Conservation (phyloP, 2,797 vertebrate species). For the Rhadinocentrus ornatus region DNA sequence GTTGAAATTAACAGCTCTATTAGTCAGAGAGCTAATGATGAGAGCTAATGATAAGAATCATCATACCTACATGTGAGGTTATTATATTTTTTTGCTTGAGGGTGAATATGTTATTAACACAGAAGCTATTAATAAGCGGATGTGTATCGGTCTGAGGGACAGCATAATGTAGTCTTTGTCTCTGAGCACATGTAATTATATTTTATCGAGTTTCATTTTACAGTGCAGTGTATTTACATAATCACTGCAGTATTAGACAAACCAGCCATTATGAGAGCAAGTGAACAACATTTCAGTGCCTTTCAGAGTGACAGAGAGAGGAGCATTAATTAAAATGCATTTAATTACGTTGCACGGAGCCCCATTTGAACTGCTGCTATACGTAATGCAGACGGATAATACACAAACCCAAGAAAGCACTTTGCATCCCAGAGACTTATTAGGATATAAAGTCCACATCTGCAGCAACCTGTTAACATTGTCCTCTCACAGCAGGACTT, state of each 20-base stretch:
- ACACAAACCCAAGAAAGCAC: slow-evolving; percentile 43
- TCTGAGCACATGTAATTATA: slow-evolving; percentile 3
- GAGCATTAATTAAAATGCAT: slow-evolving; percentile 57
- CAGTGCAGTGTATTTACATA: slow-evolving; percentile 15
- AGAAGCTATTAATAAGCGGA: slow-evolving; percentile 21
- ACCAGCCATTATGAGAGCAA: slow-evolving; percentile 32
- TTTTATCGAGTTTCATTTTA: slow-evolving; percentile 12
- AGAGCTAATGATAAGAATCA: slow-evolving; percentile 43
- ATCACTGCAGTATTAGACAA: slow-evolving; percentile 32
- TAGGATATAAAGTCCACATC: slow-evolving; percentile 31
- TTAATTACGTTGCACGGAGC: slow-evolving; percentile 56
- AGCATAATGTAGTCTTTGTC: background rate
- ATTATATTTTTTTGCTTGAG: slow-evolving; percentile 41
- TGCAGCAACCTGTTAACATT: slow-evolving; percentile 49
- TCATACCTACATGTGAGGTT: slow-evolving; percentile 40
- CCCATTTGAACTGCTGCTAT: slow-evolving; percentile 48
- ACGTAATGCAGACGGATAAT: slow-evolving; percentile 58
- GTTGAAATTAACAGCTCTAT: slow-evolving; percentile 47
- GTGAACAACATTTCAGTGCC: slow-evolving; percentile 40
- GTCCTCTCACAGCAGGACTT: slow-evolving; percentile 16
- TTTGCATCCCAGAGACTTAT: slow-evolving; percentile 53
- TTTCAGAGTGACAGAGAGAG: slow-evolving; percentile 38
- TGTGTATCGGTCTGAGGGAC: slow-evolving; percentile 8
- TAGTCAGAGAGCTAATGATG: slow-evolving; percentile 42
- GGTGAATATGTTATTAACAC: slow-evolving; percentile 40